Conservation (phyloP, 2,888 invertebrate species). For the Neuroscelio doddi region DNA sequence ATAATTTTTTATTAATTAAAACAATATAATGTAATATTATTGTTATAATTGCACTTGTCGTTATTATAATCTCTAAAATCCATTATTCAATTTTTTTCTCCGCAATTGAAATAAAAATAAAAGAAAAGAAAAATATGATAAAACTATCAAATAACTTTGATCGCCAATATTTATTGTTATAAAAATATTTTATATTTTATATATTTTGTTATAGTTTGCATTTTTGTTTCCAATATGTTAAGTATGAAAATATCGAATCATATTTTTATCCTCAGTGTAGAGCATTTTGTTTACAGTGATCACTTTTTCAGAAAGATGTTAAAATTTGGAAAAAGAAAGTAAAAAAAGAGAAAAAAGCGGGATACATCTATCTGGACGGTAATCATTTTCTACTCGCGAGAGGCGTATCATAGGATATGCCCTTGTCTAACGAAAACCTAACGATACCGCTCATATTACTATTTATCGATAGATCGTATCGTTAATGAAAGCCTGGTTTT, state of each 20-base stretch:
- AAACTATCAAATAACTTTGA: slow-evolving; percentile 36
- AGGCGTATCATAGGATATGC: slow-evolving; percentile 28
- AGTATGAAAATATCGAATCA: slow-evolving; percentile 40
- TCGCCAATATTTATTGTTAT: slow-evolving; percentile 19
- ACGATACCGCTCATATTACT: slow-evolving; percentile 39
- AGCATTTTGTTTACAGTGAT: slow-evolving; percentile 9
- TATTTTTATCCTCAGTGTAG: slow-evolving; percentile 36
- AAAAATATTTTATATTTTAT: slow-evolving; percentile 6
- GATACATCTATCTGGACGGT: slow-evolving; percentile 59
- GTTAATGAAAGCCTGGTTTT: slow-evolving; percentile 40
- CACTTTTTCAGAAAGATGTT: neutral
- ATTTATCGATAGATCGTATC: slow-evolving; percentile 43
- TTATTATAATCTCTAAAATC: too few species aligned
- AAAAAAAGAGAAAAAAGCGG: slow-evolving; percentile 43
- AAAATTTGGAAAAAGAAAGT: slow-evolving; percentile 2
- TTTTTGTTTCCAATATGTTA: slow-evolving; percentile 31
- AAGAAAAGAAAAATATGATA: too few species aligned
- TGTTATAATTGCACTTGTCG: too few species aligned
- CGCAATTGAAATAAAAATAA: too few species aligned
- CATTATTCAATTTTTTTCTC: too few species aligned
- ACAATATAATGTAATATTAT: too few species aligned
- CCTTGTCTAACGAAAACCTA: slow-evolving; percentile 38
- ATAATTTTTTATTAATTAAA: too few species aligned
- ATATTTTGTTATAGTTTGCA: slow-evolving; percentile 1
- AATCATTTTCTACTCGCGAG: slow-evolving; percentile 55